Percentiles rank a stretch among this genome's conserved stretches.
phyloP scores from a whole-genome alignment of 2,113 vertebrate species.

The Salminus brasiliensis region DNA sequence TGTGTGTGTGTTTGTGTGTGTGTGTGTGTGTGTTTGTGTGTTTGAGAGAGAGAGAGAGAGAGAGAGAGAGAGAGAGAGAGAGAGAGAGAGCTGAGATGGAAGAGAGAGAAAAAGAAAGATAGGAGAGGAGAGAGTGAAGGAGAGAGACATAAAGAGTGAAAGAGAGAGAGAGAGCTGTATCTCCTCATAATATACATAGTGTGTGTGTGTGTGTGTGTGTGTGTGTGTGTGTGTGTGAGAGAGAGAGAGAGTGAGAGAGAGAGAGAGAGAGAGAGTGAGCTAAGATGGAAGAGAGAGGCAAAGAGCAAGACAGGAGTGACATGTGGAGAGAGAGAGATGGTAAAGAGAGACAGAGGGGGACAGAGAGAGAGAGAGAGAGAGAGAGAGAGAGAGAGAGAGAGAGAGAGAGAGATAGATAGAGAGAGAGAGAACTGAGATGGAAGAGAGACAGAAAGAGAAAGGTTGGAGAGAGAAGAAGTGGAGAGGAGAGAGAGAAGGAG shows the following conservation, averaged over 20 bases:
- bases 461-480: no score
- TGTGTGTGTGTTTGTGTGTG: no score
- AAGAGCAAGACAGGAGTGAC: conserved; percentile 3
- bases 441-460: conserved; percentile 1
- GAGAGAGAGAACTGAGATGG: conserved; percentile 7
- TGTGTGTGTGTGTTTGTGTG: no score
- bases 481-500: conserved; percentile 22
- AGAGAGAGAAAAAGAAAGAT: not conserved
- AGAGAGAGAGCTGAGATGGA: conserved; percentile 8
- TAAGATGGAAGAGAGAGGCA: not conserved
- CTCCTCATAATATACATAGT: conserved; percentile 43
- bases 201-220: conserved; percentile 20
- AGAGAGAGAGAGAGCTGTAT: conserved; percentile 31
- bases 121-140: conserved; percentile 4
- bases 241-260: no score
- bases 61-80: not conserved
- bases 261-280: conserved; percentile 37
- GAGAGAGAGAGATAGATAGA: conserved; percentile 27
- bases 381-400: conserved; percentile 24
- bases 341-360: conserved; percentile 25
- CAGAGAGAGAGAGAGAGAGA: conserved; percentile 12
- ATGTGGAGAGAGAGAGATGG: conserved; percentile 16
- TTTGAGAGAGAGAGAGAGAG: no score
- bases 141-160: conserved; percentile 21
- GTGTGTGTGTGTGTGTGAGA: conserved; percentile 25